These are phyloP conservation scores for Labroides dimidiatus DNA, from an alignment of 2,797 vertebrate species.

Conservation along the genomic window DNA sequence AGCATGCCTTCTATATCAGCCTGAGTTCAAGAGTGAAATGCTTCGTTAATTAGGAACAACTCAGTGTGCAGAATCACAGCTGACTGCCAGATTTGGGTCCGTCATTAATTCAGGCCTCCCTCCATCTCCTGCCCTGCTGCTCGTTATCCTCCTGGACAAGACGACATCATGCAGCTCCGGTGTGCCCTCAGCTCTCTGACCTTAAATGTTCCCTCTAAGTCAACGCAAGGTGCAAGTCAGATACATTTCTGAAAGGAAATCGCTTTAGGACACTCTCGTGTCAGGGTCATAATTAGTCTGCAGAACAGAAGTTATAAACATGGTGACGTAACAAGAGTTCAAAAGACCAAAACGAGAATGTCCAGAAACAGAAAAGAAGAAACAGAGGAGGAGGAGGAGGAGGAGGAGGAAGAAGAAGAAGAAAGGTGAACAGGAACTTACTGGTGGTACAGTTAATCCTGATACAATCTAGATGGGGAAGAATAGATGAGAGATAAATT, in stretches of 20 bases:
- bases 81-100: conserved; percentile 54
- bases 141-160: conserved; percentile 48
- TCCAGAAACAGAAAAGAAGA: conserved; percentile 57
- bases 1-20: conserved; percentile 80
- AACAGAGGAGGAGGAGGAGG: too few relatives aligned
- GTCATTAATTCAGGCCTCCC: conserved; percentile 65
- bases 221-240: conserved; percentile 43
- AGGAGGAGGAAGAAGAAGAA: conserved; percentile 59
- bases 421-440: conserved; percentile 98
- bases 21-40: conserved; percentile 61
- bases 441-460: conserved; percentile 99
- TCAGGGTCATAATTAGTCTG: conserved; percentile 23
- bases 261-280: conserved; percentile 20
- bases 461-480: conserved; percentile 99
- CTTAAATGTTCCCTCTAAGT: conserved; percentile 8
- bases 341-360: conserved; percentile 25
- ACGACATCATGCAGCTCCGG: conserved; percentile 11
- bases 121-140: conserved; percentile 26
- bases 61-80: conserved; percentile 78
- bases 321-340: conserved; percentile 19
- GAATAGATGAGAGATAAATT: conserved; percentile 99
- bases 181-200: conserved; percentile 6
- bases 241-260: conserved; percentile 24
- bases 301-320: conserved; percentile 41
- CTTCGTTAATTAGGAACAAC: conserved; percentile 74